These are phyloP conservation scores for Hylomyscus alleni DNA, from an alignment of 2,797 vertebrate genomes.

Conservation along the genomic window DNA sequence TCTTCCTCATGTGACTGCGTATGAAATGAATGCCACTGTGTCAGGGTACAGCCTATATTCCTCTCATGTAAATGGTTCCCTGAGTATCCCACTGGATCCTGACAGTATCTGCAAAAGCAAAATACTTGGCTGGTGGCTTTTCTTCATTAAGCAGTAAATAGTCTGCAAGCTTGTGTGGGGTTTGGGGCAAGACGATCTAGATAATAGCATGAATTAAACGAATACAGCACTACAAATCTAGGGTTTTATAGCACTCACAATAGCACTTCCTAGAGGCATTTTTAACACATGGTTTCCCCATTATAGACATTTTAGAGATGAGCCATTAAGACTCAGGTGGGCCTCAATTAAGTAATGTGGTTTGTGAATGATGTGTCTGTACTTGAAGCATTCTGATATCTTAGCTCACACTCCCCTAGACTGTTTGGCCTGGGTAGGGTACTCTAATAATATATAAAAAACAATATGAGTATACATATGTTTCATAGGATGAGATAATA, in stretches of 20 bases:
- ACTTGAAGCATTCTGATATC: constrained; percentile 7
- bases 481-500: not conserved
- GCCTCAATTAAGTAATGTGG: not conserved
- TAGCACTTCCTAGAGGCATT: not conserved
- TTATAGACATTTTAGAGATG: not conserved
- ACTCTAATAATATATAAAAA: not conserved
- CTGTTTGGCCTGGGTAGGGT: not conserved
- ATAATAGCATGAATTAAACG: not conserved
- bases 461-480: too few relatives aligned
- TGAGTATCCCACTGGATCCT: not conserved
- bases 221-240: not conserved
- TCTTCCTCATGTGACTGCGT: not conserved
- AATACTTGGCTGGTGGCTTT: not conserved
- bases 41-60: not conserved
- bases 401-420: not conserved
- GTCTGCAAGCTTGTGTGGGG: not conserved
- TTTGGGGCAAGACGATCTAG: not conserved
- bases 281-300: not conserved
- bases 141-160: not conserved
- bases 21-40: not conserved
- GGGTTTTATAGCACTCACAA: not conserved
- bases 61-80: not conserved
- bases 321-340: constrained; percentile 8
- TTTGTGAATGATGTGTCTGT: not conserved
- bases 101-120: not conserved